Evolutionary conservation across 2,888 invertebrate genomes (phyloP).

Genomic region (Lithophane leautieri): DNA sequence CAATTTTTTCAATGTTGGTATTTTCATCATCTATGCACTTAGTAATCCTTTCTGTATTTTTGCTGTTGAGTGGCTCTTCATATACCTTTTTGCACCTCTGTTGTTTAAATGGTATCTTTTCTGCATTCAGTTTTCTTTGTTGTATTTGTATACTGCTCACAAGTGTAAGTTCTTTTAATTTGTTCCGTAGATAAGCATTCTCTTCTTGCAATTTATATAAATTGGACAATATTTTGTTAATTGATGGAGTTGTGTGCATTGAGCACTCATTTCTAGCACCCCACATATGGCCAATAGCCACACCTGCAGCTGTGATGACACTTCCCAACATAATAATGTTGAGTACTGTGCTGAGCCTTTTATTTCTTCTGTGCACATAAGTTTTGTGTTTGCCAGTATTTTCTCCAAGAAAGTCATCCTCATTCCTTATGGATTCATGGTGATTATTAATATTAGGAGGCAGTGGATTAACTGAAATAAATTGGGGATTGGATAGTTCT

Average conservation of each 20-base stretch:
- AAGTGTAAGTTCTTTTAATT: conserved; percentile 83
- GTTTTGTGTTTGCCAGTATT: conserved; percentile 82
- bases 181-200: conserved; percentile 84
- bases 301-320: conserved; percentile 87
- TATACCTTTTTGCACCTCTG: conserved; percentile 85
- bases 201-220: conserved; percentile 88
- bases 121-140: conserved; percentile 72
- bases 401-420: conserved; percentile 81
- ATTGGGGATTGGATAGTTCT: conserved; percentile 69
- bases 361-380: conserved; percentile 87
- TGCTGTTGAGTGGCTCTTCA: conserved; percentile 83
- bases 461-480: conserved; percentile 70
- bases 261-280: conserved; percentile 86
- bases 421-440: conserved; percentile 74
- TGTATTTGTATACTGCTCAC: conserved; percentile 74
- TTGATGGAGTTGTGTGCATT: conserved; percentile 80
- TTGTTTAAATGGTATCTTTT: conserved; percentile 74
- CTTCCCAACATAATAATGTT: conserved; percentile 87
- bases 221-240: conserved; percentile 87
- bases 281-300: conserved; percentile 89
- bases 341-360: conserved; percentile 85
- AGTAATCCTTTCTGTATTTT: conserved; percentile 75
- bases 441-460: conserved; percentile 69
- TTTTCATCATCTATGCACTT: conserved; percentile 82
- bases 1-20: conserved; percentile 64